phyloP scores from a whole-genome alignment of 2,888 invertebrate genomes.

The Bellardia bayeri region DNA sequence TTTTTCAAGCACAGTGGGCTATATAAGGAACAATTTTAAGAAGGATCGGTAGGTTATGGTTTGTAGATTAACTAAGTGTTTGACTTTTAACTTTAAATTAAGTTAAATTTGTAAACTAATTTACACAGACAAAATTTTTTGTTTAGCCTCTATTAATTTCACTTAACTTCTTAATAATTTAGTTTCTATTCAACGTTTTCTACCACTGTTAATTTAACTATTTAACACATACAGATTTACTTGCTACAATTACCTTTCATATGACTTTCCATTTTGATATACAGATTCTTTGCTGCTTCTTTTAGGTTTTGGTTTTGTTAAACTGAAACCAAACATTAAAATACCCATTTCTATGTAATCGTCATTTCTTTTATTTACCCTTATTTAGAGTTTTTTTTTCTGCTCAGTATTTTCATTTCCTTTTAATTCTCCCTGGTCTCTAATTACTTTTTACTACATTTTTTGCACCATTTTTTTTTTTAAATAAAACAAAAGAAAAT shows the following conservation, averaged over 20 bases:
- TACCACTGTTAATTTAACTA: constrained; percentile 20
- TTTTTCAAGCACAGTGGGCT: not conserved
- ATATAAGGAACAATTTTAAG: too few species aligned
- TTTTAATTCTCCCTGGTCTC: constrained; percentile 40
- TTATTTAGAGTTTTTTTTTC: not conserved
- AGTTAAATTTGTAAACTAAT: too few species aligned
- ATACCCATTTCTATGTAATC: constrained; percentile 41
- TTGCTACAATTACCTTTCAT: not conserved
- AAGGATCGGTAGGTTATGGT: too few species aligned
- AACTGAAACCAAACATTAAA: constrained; percentile 43
- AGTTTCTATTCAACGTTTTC: not conserved
- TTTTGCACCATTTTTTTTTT: constrained; percentile 28
- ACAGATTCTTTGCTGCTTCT: not conserved
- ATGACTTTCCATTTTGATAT: constrained; percentile 15
- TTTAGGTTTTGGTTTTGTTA: constrained; percentile 28
- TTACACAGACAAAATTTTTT: too few species aligned
- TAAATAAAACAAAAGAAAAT: constrained; percentile 36
- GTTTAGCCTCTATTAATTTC: too few species aligned
- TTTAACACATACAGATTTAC: not conserved
- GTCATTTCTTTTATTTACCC: constrained; percentile 36
- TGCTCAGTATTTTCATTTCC: constrained; percentile 2
- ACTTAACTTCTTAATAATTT: too few species aligned
- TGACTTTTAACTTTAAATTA: too few species aligned
- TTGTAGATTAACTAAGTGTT: too few species aligned
- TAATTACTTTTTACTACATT: constrained; percentile 53